phyloP scores from a whole-genome alignment of 2,113 vertebrate species.

The Litocranius walleri region DNA sequence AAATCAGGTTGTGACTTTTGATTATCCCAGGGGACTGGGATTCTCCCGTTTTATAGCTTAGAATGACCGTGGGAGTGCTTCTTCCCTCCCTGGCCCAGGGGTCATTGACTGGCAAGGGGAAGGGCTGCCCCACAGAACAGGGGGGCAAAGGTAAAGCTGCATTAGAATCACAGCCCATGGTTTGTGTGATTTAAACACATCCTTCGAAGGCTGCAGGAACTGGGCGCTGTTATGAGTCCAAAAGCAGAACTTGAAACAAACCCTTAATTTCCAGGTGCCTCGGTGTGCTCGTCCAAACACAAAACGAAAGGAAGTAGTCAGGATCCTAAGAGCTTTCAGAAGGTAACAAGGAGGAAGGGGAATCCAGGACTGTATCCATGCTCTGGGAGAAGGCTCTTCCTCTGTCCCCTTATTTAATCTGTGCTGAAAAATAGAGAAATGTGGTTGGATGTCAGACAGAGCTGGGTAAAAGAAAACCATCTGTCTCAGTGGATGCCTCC shows the following conservation, averaged over 20 bases:
- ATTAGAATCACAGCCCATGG: neutral
- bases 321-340: neutral
- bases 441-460: neutral
- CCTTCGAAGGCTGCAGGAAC: too few relatives aligned
- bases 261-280: neutral
- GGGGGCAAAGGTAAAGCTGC: neutral
- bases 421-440: neutral
- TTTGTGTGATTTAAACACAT: neutral
- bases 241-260: neutral
- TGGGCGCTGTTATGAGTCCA: neutral
- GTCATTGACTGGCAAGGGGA: fast-evolving
- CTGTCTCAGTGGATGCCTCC: neutral
- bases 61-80: fast-evolving
- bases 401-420: too few relatives aligned
- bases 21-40: fast-evolving
- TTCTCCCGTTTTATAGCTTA: neutral
- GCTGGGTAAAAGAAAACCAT: neutral
- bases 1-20: neutral
- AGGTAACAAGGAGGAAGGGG: neutral
- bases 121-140: neutral
- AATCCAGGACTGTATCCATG: fast-evolving
- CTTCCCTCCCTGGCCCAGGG: neutral
- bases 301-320: neutral
- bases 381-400: neutral
- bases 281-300: fast-evolving